Evolutionary conservation across 2,797 vertebrate species (phyloP), one percentile per base, ranked within the genome.

Genomic region (Uromys caudimaculatus): DNA sequence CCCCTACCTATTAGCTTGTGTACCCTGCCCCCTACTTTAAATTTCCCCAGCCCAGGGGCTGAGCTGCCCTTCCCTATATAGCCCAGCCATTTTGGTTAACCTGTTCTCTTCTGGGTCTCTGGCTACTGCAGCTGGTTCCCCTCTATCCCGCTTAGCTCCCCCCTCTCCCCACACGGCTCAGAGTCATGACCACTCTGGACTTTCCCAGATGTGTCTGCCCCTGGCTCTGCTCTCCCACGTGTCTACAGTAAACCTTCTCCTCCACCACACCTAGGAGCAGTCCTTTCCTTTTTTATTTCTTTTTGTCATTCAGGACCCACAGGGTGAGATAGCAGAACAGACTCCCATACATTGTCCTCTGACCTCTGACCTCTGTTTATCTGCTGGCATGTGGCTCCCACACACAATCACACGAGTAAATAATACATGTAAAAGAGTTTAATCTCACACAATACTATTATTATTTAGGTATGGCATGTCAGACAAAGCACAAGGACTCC

Each of bases 401-500:
- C 3, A 52, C 7, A 10, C 16, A 32, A 52, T 21, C 19, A 38
- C 23, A 24, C 21, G 58, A 56, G n/a, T 24, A 14, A 81, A 58
- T 58, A 38, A 27, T 14, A 27, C 38, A 38, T 38, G 52, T 38
- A 38, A 56, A 38, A 56, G 24, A 38, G 12, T 58, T 79, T 58
- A 79, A 82, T 17, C 64, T 91, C 21, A 88, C 17, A 60, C 86
- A 89, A 62, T 38, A 94, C 21, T 71, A n/a, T 17, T 27, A 58
- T 95, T 85, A 64, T 89, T 85, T 62, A 90, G 7, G 6, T 73
- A 35, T 24, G 23, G 71, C 6, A 35, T 9, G 10, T n/a, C 41
- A 87, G 84, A 27, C 10, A 81, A 95, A 94, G 52, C 75, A n/a
- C 50, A 87, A 89, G 83, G 62, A 69, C 62, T 89, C 52, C 35